Evolutionary conservation across 2,888 invertebrate genomes (phyloP).

Genomic region (Netelia melanura): DNA sequence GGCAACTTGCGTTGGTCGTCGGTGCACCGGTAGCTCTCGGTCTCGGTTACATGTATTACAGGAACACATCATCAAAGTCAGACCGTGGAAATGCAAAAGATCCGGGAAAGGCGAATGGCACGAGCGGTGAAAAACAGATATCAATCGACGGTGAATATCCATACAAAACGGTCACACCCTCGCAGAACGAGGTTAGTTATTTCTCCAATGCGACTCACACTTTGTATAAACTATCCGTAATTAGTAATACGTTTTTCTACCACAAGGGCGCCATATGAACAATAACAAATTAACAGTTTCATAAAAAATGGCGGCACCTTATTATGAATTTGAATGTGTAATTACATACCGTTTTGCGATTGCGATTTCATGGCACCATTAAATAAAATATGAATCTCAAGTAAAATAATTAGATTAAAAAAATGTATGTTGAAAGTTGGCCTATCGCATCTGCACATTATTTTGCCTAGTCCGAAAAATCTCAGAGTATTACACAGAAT

Average conservation of each 20-base stretch:
- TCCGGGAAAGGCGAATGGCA: conserved; percentile 84
- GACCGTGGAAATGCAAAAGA: conserved; percentile 74
- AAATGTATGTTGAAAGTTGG: too few species aligned
- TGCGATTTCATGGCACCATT: too few species aligned
- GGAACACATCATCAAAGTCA: conserved; percentile 77
- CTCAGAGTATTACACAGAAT: not conserved
- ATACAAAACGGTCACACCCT: conserved; percentile 81
- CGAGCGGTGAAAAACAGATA: conserved; percentile 86
- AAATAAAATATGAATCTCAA: too few species aligned
- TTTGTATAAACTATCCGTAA: not conserved
- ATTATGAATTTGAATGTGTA: not conserved
- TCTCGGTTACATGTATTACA: conserved; percentile 92
- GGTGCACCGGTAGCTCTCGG: conserved; percentile 94
- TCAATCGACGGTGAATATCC: conserved; percentile 88
- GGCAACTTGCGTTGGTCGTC: conserved; percentile 94
- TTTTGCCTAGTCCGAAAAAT: too few species aligned
- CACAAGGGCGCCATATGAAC: not conserved
- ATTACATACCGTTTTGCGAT: not conserved
- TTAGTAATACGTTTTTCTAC: not conserved
- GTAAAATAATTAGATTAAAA: too few species aligned
- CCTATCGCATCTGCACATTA: too few species aligned
- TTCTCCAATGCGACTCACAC: not conserved
- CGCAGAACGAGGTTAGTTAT: conserved; percentile 77
- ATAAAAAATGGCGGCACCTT: not conserved
- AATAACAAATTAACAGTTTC: not conserved